Conservation (phyloP, 1,140 invertebrate genomes). For the Monochamus saltuarius region DNA sequence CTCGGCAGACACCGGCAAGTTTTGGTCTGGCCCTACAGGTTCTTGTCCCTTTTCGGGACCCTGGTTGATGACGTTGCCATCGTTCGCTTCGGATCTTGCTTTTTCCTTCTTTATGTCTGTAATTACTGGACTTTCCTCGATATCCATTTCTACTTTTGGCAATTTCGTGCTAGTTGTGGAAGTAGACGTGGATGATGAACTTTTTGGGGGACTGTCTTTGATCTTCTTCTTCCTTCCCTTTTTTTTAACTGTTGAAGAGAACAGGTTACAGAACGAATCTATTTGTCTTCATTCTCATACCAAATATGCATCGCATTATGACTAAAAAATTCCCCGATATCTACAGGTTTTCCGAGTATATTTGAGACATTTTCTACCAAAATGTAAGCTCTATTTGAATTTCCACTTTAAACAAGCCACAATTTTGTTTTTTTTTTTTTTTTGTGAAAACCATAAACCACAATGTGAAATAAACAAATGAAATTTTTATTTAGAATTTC, state of each 20-base stretch:
- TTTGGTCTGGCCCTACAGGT: constrained; percentile 62
- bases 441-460: no score
- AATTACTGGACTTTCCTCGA: constrained; percentile 44
- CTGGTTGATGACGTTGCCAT: constrained; percentile 50
- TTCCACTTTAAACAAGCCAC: no score
- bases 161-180: constrained; percentile 19
- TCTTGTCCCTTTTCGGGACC: constrained; percentile 60
- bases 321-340: no score
- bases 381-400: no score
- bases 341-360: no score
- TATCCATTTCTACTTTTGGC: constrained; percentile 33
- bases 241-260: constrained; percentile 36
- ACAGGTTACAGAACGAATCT: no score
- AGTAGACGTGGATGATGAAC: constrained; percentile 16
- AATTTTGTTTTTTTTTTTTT: no score
- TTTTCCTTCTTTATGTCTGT: constrained; percentile 36
- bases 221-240: constrained; percentile 47
- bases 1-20: constrained; percentile 56
- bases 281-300: no score
- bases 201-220: constrained; percentile 38
- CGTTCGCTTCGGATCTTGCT: constrained; percentile 35
- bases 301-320: no score
- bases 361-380: no score
- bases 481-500: no score
- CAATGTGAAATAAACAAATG: no score